These are phyloP conservation scores for Tromatobia lineatoria DNA, from an alignment of 2,888 invertebrate genomes.

Conservation along the genomic window DNA sequence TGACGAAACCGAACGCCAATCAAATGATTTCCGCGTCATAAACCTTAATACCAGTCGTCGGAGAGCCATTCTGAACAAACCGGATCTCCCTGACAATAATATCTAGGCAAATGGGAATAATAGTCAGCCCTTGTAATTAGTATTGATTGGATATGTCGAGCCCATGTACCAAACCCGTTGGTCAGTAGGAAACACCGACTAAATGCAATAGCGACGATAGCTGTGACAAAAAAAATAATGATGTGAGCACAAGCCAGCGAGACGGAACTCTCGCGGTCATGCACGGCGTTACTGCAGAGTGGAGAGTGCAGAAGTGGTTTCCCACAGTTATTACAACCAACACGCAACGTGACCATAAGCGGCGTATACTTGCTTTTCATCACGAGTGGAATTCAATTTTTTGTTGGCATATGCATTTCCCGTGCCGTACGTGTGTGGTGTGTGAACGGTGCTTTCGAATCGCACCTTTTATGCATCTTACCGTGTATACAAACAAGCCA, in stretches of 20 bases:
- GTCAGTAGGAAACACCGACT: neutral
- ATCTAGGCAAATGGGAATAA: conserved; percentile 15
- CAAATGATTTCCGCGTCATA: conserved; percentile 57
- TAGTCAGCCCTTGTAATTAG: neutral
- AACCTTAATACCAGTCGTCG: conserved; percentile 23
- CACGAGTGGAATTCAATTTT: conserved; percentile 69
- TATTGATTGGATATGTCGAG: conserved; percentile 7
- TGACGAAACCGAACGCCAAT: conserved; percentile 52
- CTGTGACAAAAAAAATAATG: conserved; percentile 56
- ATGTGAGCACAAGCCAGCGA: conserved; percentile 57
- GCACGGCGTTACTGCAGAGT: conserved; percentile 33
- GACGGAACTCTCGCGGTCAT: conserved; percentile 62
- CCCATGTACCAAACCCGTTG: no score
- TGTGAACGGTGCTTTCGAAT: conserved; percentile 59
- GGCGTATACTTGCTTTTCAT: conserved; percentile 72
- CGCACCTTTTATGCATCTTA: conserved; percentile 69
- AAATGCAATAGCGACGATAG: neutral
- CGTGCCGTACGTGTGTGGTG: neutral
- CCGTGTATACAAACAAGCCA: conserved; percentile 62
- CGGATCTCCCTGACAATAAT: conserved; percentile 13
- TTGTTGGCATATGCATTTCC: conserved; percentile 29
- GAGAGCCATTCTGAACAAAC: conserved; percentile 16
- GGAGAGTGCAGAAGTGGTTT: conserved; percentile 70
- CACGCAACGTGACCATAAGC: conserved; percentile 78
- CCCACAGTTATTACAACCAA: conserved; percentile 72